Evolutionary conservation across 2,113 vertebrate species (phyloP).

Genomic region (Elephas maximus): DNA sequence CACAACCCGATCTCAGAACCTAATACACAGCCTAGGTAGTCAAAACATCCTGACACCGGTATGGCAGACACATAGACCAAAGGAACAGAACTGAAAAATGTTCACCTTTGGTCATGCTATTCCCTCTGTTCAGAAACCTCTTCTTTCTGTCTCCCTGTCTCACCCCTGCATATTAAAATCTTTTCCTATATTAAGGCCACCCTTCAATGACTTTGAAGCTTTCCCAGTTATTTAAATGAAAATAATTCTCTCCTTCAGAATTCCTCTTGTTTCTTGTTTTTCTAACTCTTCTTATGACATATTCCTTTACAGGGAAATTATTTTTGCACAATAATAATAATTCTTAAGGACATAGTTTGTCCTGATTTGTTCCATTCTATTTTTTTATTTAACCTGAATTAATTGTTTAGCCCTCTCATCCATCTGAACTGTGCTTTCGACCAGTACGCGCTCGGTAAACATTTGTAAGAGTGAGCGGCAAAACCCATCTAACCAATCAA

Average conservation of each 20-base stretch:
- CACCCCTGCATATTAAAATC: no score
- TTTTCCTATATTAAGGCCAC: background rate
- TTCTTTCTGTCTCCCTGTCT: background rate
- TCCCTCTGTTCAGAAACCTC: background rate
- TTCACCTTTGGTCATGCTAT: fast-evolving
- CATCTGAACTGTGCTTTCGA: background rate
- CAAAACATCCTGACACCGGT: no score
- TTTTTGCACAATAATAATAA: background rate
- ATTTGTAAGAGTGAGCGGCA: background rate
- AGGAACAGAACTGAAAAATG: background rate
- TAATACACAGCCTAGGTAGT: no score
- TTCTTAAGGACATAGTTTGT: background rate
- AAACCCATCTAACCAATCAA: fast-evolving
- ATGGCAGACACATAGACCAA: no score
- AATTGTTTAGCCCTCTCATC: background rate
- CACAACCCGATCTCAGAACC: no score
- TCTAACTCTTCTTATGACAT: background rate
- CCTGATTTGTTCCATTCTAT: background rate
- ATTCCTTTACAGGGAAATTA: background rate
- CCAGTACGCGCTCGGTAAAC: background rate
- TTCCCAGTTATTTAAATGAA: background rate
- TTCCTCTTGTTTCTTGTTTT: background rate
- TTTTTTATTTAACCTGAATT: background rate
- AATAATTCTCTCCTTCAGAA: background rate
- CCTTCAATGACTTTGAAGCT: background rate